Base-by-base conservation (phyloP, 2,888 invertebrate species). In the Teleogryllus oceanicus region DNA sequence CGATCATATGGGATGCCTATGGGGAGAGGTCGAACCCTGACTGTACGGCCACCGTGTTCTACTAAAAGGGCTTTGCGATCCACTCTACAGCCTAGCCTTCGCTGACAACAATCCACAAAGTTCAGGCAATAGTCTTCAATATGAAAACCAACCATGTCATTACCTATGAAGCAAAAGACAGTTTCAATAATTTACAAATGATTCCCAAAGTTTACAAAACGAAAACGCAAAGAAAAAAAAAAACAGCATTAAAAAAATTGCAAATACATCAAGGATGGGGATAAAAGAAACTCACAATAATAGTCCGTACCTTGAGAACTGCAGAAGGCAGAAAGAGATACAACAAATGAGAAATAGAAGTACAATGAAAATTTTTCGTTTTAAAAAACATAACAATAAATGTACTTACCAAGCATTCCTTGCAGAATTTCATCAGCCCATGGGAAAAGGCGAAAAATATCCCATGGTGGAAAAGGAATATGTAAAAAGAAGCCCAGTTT, bases 391-490 rank as follows among this genome's bases (percentile, higher is more conserved):
- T 16, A 49, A 50, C 49, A 13, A 8, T 5, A 49, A 77, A 24
- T 75, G 12, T 5, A 78, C 87, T 88, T 88, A 90, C 93, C 94
- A 79, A 97, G 89, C 90, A 97, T 94, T 83, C 97, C 97, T 87
- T 96, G 96, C 50, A 97, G 89, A 80, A 97, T 93, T 88, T 96
- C 96, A 87, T 96, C 96, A n/a, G 95, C 94, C 95, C 96, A 96
- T 2, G 96, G 96, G 84, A 97, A 94, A 78, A 96, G 89, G 82
- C 96, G 90, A 87, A 95, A 96, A 83, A 96, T 96, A 85, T 97
- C 97, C 95, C 96, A 97, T 18, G 96, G 94, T 18, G 96, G 96
- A 87, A 97, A 97, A 0, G 97, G 97, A 85, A 97, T 97, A 88
- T 97, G 97, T 82, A 97, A 89, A 88, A 97, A 97, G 89, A 97